Evolutionary conservation across 2,797 vertebrate species (phyloP), one percentile per base, ranked within the genome.

Genomic region (Pseudomugil gertrudae): DNA sequence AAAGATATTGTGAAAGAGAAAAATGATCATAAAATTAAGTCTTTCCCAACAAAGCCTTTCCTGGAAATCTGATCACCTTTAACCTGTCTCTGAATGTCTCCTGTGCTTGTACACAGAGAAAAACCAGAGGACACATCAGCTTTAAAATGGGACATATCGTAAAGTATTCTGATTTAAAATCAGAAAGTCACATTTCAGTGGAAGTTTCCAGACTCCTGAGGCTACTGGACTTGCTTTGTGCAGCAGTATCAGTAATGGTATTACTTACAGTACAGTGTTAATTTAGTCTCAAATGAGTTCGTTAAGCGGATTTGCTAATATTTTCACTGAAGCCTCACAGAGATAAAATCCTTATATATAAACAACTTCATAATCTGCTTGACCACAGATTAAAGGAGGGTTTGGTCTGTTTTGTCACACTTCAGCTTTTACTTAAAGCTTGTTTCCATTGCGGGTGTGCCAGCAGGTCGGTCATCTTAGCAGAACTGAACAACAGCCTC

Each of bases 361-460:
- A 2, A 0, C 5, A 50, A 48, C 51, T 35, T 54, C 48, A 26
- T 21, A 5, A 52, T 57, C 29, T 43, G 45, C 5, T 27, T 66
- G 54, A 63, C 29, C 47, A 33, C 43, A 51, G 23, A 66, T 14
- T 36, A 54, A 65, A 48, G 24, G 0, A 38, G 32, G 30, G 38
- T 62, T 72, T 9, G 55, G 32, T 51, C 47, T 63, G 26, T 10
- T 1, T 45, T 55, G 26, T 68, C 30, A 72, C 52, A 38, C 67
- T 69, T 47, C 59, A 5, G 29, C 67, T 58, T 69, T 73, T 53
- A 78, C 66, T 64, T 68, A 24, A 1, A 68, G 56, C 63, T 57
- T 71, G 60, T 79, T 80, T 84, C 78, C 57, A 65, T 79, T 81
- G 47, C 69, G 63, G 70, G 66, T 43, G 26, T 11, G 7, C 54